Base-by-base conservation (phyloP, 2,797 vertebrate genomes). In the Oreonectes daqikongensis region DNA sequence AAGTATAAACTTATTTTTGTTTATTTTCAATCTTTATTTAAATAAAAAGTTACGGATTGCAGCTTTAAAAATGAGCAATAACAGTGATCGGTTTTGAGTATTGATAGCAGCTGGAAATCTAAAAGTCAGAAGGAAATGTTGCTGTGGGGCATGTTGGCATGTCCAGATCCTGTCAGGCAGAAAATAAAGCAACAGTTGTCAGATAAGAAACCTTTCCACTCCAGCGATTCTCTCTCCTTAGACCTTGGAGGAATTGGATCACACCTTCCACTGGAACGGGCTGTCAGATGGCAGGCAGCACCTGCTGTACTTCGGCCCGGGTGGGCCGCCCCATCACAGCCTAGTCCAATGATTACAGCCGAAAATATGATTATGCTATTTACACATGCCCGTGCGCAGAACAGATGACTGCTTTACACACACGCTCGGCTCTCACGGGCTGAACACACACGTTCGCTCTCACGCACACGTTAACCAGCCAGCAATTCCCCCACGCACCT, bases 341-440 rank as follows among this genome's bases (percentile, higher is more conserved):
- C 78, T 69, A 81, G 85, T 85, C 69, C 82, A 84, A 82, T 86
- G 84, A 90, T 87, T 88, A 86, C 85, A 61, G 83, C 83, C 75
- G 85, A 80, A 78, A 57, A 85, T 84, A 87, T 85, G 83, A 91
- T 91, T 82, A 87, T 69, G 81, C 82, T 91, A 88, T 90, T 90
- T 89, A 90, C 86, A 87, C 83, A 74, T 76, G 80, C 69, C 82
- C 83, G 81, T 82, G 82, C 77, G 61, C 82, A 89, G 85, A 89
- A 84, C 89, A 89, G 86, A 87, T 85, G 86, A 86, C 82, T 83
- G 82, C 86, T 85, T 76, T 55, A 74, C 77, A 44, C 60, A 74
- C 77, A 44, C 35, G 60, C 12, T 57, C 59, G 59, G 24, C 8
- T 24, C 24, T 44, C 30, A 75, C 67, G 32, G 28, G 42, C 70